These are phyloP conservation scores for Clarias pachynema DNA, from an alignment of 2,797 vertebrate species.

Conservation along the genomic window DNA sequence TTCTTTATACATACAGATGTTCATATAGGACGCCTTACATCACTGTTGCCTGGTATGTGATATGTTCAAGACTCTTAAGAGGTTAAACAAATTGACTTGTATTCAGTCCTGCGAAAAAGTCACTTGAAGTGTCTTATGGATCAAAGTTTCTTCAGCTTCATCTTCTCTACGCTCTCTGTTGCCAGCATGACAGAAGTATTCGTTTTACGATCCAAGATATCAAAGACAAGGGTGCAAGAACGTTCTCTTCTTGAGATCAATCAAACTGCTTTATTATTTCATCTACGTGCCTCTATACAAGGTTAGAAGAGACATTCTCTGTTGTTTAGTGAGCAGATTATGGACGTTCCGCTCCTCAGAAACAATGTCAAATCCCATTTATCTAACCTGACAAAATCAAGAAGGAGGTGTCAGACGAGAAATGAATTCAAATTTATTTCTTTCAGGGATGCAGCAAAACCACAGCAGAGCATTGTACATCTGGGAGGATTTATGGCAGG, in stretches of 20 bases:
- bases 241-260: neutral
- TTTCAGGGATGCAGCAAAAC: slow-evolving; percentile 74
- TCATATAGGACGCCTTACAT: neutral
- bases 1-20: neutral
- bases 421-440: slow-evolving; percentile 68
- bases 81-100: neutral
- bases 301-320: neutral
- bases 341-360: neutral
- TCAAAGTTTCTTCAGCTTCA: slow-evolving; percentile 27
- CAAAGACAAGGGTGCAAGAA: slow-evolving; percentile 17
- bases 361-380: slow-evolving; percentile 58
- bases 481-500: slow-evolving; percentile 77
- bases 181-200: neutral
- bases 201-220: slow-evolving; percentile 29
- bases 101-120: neutral
- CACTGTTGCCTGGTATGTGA: neutral
- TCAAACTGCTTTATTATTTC: slow-evolving; percentile 2
- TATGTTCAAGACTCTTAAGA: neutral
- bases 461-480: slow-evolving; percentile 75
- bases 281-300: neutral
- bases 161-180: neutral
- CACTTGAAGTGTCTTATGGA: slow-evolving; percentile 27
- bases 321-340: neutral
- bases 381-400: slow-evolving; percentile 75
- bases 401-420: slow-evolving; percentile 58